A percentile compares a stretch with the other conserved stretches of the same genome.
phyloP scores from a whole-genome alignment of 2,113 vertebrate species.

The Pagrus major region DNA sequence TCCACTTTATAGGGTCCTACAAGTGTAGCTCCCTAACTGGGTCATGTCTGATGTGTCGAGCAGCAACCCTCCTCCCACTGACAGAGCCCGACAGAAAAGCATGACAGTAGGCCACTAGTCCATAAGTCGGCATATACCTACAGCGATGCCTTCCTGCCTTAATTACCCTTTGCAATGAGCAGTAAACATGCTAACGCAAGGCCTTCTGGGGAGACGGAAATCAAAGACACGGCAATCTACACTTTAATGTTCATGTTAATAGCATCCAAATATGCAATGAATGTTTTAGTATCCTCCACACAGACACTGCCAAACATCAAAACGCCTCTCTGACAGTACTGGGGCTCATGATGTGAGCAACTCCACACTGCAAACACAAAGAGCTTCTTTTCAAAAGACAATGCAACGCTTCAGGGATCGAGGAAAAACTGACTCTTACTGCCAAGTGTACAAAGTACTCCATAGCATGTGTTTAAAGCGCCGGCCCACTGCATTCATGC shows the following conservation, averaged over 20 bases:
- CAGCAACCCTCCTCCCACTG: conserved; percentile 51
- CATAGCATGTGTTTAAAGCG: conserved; percentile 58
- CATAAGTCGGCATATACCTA: conserved; percentile 47
- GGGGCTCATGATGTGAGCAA: conserved; percentile 67
- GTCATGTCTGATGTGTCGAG: conserved; percentile 75
- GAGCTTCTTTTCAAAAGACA: conserved; percentile 73
- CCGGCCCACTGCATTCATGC: conserved; percentile 52
- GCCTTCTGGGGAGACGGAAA: conserved; percentile 33
- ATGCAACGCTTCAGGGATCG: conserved; percentile 73
- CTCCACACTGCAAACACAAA: conserved; percentile 68
- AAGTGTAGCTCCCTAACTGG: conserved; percentile 72
- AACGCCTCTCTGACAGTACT: conserved; percentile 64
- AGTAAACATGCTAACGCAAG: conserved; percentile 42
- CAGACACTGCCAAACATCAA: conserved; percentile 62
- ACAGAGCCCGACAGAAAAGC: conserved; percentile 49
- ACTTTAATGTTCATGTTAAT: conserved; percentile 57
- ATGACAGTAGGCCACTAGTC: conserved; percentile 39
- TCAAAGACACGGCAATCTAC: conserved; percentile 41
- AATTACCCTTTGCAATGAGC: conserved; percentile 63
- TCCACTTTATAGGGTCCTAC: conserved; percentile 59
- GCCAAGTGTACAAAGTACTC: conserved; percentile 70
- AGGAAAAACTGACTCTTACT: conserved; percentile 70
- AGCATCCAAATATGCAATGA: conserved; percentile 67
- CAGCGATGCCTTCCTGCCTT: conserved; percentile 11
- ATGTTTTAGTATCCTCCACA: conserved; percentile 62